Base-by-base conservation (phyloP, 2,797 vertebrate genomes). In the Echeneis naucrates region DNA sequence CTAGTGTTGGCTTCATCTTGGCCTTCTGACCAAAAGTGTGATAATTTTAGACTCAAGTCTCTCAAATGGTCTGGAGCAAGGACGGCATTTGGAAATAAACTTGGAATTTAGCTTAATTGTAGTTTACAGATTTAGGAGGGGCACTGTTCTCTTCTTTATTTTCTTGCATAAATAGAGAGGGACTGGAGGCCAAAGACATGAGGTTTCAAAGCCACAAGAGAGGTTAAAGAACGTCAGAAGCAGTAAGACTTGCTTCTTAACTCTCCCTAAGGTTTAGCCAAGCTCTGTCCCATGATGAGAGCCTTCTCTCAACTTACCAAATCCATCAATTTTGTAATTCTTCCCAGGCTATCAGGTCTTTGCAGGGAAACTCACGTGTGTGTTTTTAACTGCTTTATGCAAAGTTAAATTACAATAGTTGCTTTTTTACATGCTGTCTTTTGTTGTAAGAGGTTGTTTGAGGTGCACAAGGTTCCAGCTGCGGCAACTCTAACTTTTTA, bases 111-210 rank as follows among this genome's bases (percentile, higher is more conserved):
- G 88, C 92, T 95, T 95, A 94, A 95, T 94, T 95, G 93, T 88
- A 94, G 93, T 95, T 95, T 95, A 94, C 94, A 92, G 92, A 94
- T 94, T 92, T 95, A 95, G 93, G 94, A 95, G 94, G 93, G 93
- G 94, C 94, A 88, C 92, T 69, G 89, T 93, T 94, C 91, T 93
- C 92, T 92, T 91, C 93, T 94, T 95, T 94, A 94, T 95, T 95
- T 94, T 93, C 91, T 92, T 91, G 94, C 90, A 93, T 94, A 95
- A 94, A 95, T 94, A 95, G 93, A 94, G 89, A 93, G 93, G 90
- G 89, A 94, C 88, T 88, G 77, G 75, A 93, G 91, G 91, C 93
- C 94, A 95, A 91, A 92, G 92, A 94, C 93, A 94, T 93, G 94
- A 93, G 94, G 93, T 94, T 94, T 93, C 30, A 79, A 93, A 93